These are phyloP conservation scores for Neocrepidodera transversa DNA, from an alignment of 2,888 invertebrate species.

Conservation along the genomic window DNA sequence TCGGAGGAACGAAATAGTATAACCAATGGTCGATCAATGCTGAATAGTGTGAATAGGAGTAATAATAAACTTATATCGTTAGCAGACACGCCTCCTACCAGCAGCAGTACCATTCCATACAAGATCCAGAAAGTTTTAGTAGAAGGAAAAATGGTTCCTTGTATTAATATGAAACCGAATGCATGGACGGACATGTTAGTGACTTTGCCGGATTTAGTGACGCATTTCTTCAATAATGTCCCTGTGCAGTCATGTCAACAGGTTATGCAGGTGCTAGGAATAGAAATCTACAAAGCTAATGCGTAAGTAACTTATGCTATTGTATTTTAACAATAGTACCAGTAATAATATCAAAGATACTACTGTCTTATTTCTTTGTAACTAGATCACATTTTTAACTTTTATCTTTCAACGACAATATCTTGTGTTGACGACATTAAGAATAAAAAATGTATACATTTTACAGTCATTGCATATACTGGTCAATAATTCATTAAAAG, in stretches of 20 bases:
- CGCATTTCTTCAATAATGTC: slow-evolving; percentile 81
- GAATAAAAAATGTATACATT: too few relatives aligned
- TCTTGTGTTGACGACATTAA: too few relatives aligned
- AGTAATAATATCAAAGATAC: too few relatives aligned
- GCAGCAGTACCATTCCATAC: slow-evolving; percentile 75
- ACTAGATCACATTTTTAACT: too few relatives aligned
- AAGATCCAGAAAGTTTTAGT: slow-evolving; percentile 79
- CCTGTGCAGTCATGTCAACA: slow-evolving; percentile 78
- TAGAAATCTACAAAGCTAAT: slow-evolving; percentile 84
- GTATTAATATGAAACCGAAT: slow-evolving; percentile 87
- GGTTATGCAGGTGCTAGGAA: slow-evolving; percentile 79
- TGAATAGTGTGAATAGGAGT: slow-evolving; percentile 36
- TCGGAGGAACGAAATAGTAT: slow-evolving; percentile 47
- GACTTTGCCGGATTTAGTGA: slow-evolving; percentile 81
- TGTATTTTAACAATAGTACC: too few relatives aligned
- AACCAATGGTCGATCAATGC: slow-evolving; percentile 51
- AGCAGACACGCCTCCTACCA: slow-evolving; percentile 71
- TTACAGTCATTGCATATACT: too few relatives aligned
- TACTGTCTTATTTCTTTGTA: too few relatives aligned
- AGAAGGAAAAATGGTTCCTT: slow-evolving; percentile 81
- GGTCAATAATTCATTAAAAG: too few relatives aligned
- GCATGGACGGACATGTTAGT: slow-evolving; percentile 82
- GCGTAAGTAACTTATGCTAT: slow-evolving; percentile 72
- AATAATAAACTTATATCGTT: slow-evolving; percentile 74
- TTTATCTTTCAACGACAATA: too few relatives aligned